A percentile compares a stretch with the other conserved stretches of the same genome.
These are phyloP conservation scores for Agapornis canus DNA, from an alignment of 2,797 vertebrate species.

Conservation along the genomic window DNA sequence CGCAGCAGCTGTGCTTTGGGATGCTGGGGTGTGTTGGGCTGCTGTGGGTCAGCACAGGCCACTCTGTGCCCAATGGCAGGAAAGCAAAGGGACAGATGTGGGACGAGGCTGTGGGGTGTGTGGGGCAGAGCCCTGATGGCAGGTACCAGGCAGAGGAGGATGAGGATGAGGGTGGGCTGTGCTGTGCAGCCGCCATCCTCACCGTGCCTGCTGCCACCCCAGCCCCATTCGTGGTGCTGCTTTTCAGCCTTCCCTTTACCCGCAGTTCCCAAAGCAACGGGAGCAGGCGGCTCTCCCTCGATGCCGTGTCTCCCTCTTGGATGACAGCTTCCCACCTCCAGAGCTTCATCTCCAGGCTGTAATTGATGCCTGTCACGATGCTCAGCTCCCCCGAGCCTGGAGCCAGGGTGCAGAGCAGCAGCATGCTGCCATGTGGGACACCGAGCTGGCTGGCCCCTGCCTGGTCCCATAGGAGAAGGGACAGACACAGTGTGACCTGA, in stretches of 20 bases:
- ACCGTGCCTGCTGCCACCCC: background rate
- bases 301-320: background rate
- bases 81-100: background rate
- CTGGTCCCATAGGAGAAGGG: background rate
- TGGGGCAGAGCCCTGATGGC: background rate
- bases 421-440: accelerated
- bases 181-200: background rate
- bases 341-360: slow-evolving; percentile 3
- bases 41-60: background rate
- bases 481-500: accelerated
- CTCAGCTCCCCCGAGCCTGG: background rate
- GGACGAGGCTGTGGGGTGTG: accelerated
- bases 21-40: background rate
- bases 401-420: background rate
- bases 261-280: background rate
- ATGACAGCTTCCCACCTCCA: slow-evolving; percentile 50
- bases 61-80: accelerated
- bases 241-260: background rate
- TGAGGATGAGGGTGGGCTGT: background rate
- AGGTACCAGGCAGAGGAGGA: background rate
- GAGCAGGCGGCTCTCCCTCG: background rate
- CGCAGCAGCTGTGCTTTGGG: background rate
- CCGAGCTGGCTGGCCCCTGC: accelerated
- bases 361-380: slow-evolving; percentile 31
- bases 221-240: accelerated